Conservation (phyloP, 2,888 invertebrate genomes). For the Prionchulus punctatus region DNA sequence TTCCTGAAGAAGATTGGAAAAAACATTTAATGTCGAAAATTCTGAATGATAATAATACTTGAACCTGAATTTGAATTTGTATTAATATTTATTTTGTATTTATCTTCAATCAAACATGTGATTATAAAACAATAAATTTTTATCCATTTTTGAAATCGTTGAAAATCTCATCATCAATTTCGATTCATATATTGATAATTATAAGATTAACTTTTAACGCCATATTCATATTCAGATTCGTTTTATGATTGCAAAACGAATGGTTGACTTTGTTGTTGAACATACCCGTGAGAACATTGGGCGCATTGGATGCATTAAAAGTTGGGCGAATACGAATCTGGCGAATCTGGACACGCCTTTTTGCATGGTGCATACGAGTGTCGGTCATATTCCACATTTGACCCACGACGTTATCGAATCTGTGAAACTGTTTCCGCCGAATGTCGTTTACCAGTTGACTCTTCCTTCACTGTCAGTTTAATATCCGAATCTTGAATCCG, state of each 20-base stretch:
- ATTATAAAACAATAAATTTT: too few relatives aligned
- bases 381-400: slow-evolving; percentile 1
- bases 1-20: background rate
- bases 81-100: too few relatives aligned
- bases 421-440: background rate
- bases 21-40: background rate
- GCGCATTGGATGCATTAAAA: background rate
- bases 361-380: background rate
- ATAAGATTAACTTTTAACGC: too few relatives aligned
- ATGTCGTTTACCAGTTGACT: slow-evolving; percentile 1
- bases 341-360: background rate
- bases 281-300: background rate
- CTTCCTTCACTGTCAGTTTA: slow-evolving; percentile 1
- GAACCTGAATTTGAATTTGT: too few relatives aligned
- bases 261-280: background rate
- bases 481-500: background rate
- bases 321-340: background rate
- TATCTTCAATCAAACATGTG: too few relatives aligned
- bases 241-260: too few relatives aligned
- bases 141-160: too few relatives aligned
- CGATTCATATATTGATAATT: too few relatives aligned
- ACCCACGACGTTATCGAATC: background rate
- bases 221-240: too few relatives aligned
- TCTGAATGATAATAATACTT: too few relatives aligned
- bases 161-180: too few relatives aligned